Conservation (phyloP, 2,888 invertebrate species). For the Aromia moschata region DNA sequence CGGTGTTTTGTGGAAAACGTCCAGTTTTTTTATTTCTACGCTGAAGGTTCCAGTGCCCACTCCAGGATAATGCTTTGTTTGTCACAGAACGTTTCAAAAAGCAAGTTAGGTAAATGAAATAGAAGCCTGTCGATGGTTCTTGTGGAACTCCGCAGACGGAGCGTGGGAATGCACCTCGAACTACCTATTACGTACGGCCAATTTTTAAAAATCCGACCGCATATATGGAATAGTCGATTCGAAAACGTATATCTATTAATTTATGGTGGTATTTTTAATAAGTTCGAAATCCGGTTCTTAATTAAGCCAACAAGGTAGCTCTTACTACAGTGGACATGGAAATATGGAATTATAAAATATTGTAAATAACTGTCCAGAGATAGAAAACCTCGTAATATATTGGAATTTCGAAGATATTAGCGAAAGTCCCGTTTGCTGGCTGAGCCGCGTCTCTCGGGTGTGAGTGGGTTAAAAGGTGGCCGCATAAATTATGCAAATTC, state of each 20-base stretch:
- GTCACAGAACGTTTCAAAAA: too few species aligned
- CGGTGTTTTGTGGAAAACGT: too few species aligned
- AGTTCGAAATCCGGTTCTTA: constrained; percentile 30
- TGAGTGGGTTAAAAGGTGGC: constrained; percentile 6
- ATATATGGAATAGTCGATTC: constrained; percentile 22
- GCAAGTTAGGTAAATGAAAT: too few species aligned
- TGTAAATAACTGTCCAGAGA: constrained; percentile 27
- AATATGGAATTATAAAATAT: constrained; percentile 27
- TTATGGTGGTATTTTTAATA: constrained; percentile 29
- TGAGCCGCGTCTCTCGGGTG: background rate
- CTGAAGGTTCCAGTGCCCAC: too few species aligned
- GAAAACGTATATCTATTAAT: constrained; percentile 23
- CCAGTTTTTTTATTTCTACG: too few species aligned
- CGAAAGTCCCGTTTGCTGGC: constrained; percentile 26
- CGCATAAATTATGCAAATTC: too few species aligned
- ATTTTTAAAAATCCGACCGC: constrained; percentile 6
- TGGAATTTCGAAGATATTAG: constrained; percentile 27
- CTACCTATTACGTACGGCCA: background rate
- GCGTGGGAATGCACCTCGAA: background rate
- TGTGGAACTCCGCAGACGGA: background rate
- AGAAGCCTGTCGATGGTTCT: too few species aligned
- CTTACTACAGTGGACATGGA: constrained; percentile 23
- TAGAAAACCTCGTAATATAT: constrained; percentile 25
- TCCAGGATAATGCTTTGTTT: too few species aligned
- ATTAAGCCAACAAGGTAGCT: constrained; percentile 30